Evolutionary conservation across 2,797 vertebrate genomes (phyloP).

Genomic region (Kryptolebias ocellatus): DNA sequence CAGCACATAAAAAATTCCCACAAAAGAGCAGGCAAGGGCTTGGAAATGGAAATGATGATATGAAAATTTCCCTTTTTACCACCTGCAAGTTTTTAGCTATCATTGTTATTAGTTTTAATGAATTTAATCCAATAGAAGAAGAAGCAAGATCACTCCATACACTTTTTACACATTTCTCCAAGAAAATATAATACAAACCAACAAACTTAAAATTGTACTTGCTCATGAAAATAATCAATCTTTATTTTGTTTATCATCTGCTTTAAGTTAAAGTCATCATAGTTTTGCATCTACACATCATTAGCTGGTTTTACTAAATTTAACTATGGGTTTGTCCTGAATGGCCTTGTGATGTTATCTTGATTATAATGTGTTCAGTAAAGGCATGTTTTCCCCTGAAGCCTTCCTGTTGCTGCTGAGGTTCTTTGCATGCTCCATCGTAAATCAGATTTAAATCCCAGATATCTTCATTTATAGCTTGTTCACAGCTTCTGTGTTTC

Average conservation of each 20-base stretch:
- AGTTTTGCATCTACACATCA: too few relatives aligned
- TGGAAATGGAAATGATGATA: conserved; percentile 25
- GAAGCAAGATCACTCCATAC: background rate
- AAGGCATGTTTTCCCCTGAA: background rate
- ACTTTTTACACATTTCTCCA: background rate
- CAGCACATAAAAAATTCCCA: conserved; percentile 24
- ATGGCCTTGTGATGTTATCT: background rate
- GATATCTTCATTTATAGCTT: too few relatives aligned
- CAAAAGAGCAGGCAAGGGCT: conserved; percentile 3
- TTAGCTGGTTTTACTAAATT: too few relatives aligned
- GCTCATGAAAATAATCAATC: too few relatives aligned
- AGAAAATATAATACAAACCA: too few relatives aligned
- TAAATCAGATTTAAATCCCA: too few relatives aligned
- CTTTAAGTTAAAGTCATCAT: too few relatives aligned
- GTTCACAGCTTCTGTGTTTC: too few relatives aligned
- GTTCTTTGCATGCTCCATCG: too few relatives aligned
- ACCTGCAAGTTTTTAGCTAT: conserved; percentile 1
- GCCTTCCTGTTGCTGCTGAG: background rate
- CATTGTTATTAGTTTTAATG: background rate
- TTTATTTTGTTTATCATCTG: too few relatives aligned
- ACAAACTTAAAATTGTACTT: too few relatives aligned
- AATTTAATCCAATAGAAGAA: conserved; percentile 8
- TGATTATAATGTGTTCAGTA: background rate
- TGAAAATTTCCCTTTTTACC: conserved; percentile 30
- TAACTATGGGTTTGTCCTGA: background rate